A percentile compares a stretch with the other conserved stretches of the same genome.
phyloP scores from a whole-genome alignment of 2,888 invertebrate species.

The Philhelius pedissequus region DNA sequence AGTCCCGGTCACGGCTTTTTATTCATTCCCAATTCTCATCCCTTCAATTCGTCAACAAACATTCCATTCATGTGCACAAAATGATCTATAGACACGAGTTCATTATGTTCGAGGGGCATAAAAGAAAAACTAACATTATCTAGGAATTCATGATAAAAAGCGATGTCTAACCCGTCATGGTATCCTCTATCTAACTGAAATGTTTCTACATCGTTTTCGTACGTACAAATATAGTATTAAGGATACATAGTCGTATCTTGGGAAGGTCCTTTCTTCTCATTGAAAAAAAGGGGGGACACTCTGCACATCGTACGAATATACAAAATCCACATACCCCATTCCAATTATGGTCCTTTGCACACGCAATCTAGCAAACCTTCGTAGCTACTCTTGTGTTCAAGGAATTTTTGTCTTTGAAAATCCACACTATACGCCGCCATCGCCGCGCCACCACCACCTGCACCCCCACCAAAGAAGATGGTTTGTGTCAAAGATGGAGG shows the following conservation, averaged over 20 bases:
- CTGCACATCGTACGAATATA: slow-evolving; percentile 5
- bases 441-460: neutral
- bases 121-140: slow-evolving; percentile 66
- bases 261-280: slow-evolving; percentile 47
- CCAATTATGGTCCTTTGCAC: slow-evolving; percentile 33
- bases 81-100: slow-evolving; percentile 68
- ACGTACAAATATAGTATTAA: neutral
- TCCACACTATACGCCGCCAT: slow-evolving; percentile 13
- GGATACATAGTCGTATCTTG: slow-evolving; percentile 18
- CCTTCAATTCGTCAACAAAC: slow-evolving; percentile 59
- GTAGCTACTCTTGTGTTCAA: slow-evolving; percentile 5
- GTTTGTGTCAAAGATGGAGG: neutral
- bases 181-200: slow-evolving; percentile 19
- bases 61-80: slow-evolving; percentile 67
- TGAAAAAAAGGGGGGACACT: slow-evolving; percentile 34
- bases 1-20: slow-evolving; percentile 10
- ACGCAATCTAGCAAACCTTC: slow-evolving; percentile 45
- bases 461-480: neutral
- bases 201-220: slow-evolving; percentile 7
- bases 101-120: slow-evolving; percentile 56
- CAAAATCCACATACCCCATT: neutral
- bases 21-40: slow-evolving; percentile 4
- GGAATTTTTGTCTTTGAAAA: slow-evolving; percentile 47
- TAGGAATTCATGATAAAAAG: slow-evolving; percentile 60
- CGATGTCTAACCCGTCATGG: slow-evolving; percentile 33